These are phyloP conservation scores for western clawed frog (Xenopus tropicalis) DNA, from an alignment of 2,113 vertebrate genomes.

Conservation along the genomic window DNA sequence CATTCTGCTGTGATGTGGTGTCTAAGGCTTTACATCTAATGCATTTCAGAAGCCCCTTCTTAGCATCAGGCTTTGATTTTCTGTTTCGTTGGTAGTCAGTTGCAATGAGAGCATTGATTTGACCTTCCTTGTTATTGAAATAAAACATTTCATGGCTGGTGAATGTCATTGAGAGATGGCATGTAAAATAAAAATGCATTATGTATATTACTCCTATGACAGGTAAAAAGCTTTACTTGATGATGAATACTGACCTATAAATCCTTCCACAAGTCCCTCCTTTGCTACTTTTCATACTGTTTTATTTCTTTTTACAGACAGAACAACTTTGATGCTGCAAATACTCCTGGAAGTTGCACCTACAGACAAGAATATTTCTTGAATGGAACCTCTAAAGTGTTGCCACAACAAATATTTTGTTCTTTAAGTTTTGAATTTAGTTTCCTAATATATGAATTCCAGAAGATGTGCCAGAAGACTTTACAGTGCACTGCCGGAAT, in stretches of 20 bases:
- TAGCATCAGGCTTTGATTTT: constrained; percentile 40
- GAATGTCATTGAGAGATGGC: constrained; percentile 21
- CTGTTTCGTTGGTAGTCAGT: constrained; percentile 30
- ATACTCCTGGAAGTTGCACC: constrained; percentile 87
- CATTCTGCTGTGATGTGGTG: constrained; percentile 27
- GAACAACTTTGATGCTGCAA: constrained; percentile 74
- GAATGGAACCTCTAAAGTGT: not conserved
- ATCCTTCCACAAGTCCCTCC: constrained; percentile 23
- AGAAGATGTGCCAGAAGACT: no score
- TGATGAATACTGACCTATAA: constrained; percentile 33
- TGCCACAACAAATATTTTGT: no score
- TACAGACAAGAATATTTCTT: constrained; percentile 59
- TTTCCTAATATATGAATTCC: no score
- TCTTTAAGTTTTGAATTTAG: no score
- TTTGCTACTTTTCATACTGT: constrained; percentile 32
- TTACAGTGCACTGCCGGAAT: no score
- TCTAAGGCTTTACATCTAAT: constrained; percentile 29
- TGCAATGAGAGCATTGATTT: constrained; percentile 34
- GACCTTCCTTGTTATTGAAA: constrained; percentile 39
- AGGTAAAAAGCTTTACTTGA: constrained; percentile 15
- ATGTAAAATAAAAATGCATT: constrained; percentile 39
- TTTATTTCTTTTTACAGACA: constrained; percentile 66
- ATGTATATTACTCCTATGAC: constrained; percentile 37
- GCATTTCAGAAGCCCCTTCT: constrained; percentile 16
- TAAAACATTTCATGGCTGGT: constrained; percentile 16